A percentile compares a stretch with the other conserved stretches of the same genome.
phyloP scores from a whole-genome alignment of 2,113 vertebrate species.

The Hyperopisus bebe region DNA sequence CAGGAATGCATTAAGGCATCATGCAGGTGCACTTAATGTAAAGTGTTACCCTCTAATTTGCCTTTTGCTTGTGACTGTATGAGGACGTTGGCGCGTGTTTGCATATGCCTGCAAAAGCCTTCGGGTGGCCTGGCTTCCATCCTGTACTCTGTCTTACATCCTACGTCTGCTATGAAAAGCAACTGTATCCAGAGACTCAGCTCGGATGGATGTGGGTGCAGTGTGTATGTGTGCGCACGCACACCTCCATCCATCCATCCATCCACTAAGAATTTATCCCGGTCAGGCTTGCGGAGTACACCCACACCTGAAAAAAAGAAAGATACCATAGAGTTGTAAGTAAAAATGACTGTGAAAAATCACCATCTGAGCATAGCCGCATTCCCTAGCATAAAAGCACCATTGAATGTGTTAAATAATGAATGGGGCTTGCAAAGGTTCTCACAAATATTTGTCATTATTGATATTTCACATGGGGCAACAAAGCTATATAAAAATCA shows the following conservation, averaged over 20 bases:
- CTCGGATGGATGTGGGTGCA: background rate
- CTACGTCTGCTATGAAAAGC: background rate
- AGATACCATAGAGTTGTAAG: background rate
- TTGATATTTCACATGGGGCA: background rate
- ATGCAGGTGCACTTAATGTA: background rate
- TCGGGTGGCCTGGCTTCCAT: background rate
- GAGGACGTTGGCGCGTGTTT: background rate
- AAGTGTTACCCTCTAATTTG: background rate
- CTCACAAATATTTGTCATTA: slow-evolving; percentile 3
- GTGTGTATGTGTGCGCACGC: background rate
- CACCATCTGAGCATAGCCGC: background rate
- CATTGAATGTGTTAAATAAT: background rate
- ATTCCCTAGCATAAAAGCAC: background rate
- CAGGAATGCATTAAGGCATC: background rate
- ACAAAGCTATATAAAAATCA: background rate
- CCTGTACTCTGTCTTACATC: background rate
- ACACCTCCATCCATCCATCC: background rate
- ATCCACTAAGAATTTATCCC: background rate
- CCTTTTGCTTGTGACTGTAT: background rate
- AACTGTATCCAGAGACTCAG: background rate
- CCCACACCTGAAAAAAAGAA: background rate
- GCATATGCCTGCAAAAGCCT: background rate
- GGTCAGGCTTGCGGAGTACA: background rate
- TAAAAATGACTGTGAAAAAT: background rate
- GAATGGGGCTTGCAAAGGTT: background rate